These are phyloP conservation scores for Petrocephalus sullivani DNA, from an alignment of 2,797 vertebrate genomes.

Conservation along the genomic window DNA sequence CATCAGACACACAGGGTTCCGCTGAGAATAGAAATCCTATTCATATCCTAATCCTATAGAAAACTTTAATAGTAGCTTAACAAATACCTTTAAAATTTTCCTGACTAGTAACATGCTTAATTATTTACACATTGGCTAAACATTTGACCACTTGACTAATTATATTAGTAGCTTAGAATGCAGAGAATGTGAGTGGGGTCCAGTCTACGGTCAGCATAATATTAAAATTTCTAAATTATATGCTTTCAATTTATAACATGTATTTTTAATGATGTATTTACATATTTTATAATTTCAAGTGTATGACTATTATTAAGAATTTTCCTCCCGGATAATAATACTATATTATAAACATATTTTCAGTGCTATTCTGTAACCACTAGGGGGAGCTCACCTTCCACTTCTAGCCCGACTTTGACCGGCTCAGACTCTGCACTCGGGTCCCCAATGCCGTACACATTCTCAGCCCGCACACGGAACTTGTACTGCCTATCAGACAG, in stretches of 20 bases:
- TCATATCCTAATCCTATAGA: too few relatives aligned
- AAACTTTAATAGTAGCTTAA: background rate
- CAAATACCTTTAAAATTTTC: background rate
- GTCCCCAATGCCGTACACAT: conserved; percentile 86
- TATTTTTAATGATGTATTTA: background rate
- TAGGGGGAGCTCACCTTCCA: conserved; percentile 64
- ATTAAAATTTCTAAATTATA: background rate
- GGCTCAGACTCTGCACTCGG: conserved; percentile 84
- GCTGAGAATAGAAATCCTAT: background rate
- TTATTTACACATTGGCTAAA: background rate
- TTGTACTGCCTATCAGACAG: conserved; percentile 83
- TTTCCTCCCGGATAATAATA: background rate
- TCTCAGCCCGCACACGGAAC: conserved; percentile 83
- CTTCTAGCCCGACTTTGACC: conserved; percentile 73
- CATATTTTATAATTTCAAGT: background rate
- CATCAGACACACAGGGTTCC: background rate
- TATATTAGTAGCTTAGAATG: background rate
- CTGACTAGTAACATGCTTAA: background rate
- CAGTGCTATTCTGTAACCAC: conserved; percentile 19
- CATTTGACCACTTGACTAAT: background rate
- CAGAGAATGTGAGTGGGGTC: background rate
- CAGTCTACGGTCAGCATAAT: background rate
- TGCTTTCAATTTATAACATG: background rate
- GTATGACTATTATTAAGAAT: background rate
- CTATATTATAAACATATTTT: background rate